These are phyloP conservation scores for Theristicus caerulescens DNA, from an alignment of 2,113 vertebrate species.

Conservation along the genomic window DNA sequence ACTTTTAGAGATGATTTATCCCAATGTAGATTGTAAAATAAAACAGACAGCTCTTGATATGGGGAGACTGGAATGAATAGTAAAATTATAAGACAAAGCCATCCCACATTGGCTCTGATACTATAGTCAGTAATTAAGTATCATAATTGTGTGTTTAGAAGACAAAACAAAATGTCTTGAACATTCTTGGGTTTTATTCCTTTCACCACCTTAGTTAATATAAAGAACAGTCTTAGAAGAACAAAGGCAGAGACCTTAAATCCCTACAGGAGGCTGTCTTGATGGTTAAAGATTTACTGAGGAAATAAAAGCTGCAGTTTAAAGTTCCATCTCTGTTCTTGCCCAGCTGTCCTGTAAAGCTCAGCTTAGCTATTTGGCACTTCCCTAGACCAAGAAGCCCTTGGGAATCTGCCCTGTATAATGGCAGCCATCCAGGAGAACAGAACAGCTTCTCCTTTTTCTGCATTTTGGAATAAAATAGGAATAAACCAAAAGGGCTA, in stretches of 20 bases:
- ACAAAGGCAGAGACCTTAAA: background rate
- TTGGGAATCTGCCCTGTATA: background rate
- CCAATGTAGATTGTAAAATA: background rate
- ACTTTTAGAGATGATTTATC: background rate
- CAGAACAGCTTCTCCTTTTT: background rate
- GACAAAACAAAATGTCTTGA: background rate
- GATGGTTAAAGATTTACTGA: background rate
- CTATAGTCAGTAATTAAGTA: background rate
- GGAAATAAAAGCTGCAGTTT: background rate
- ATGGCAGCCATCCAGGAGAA: background rate
- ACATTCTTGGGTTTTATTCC: background rate
- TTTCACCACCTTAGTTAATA: background rate
- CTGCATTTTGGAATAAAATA: background rate
- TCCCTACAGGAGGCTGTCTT: background rate
- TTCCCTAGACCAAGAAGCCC: background rate
- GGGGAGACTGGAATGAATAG: background rate
- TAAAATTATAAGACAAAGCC: background rate
- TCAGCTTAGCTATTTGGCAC: background rate
- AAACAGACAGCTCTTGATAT: background rate
- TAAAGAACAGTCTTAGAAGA: background rate
- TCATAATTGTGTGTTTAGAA: background rate
- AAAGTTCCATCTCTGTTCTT: background rate
- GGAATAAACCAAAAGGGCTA: fast-evolving
- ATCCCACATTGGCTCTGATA: background rate
- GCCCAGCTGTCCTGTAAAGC: background rate